phyloP scores from a whole-genome alignment of 2,888 invertebrate genomes.

The Amblyjoppa fuscipennis region DNA sequence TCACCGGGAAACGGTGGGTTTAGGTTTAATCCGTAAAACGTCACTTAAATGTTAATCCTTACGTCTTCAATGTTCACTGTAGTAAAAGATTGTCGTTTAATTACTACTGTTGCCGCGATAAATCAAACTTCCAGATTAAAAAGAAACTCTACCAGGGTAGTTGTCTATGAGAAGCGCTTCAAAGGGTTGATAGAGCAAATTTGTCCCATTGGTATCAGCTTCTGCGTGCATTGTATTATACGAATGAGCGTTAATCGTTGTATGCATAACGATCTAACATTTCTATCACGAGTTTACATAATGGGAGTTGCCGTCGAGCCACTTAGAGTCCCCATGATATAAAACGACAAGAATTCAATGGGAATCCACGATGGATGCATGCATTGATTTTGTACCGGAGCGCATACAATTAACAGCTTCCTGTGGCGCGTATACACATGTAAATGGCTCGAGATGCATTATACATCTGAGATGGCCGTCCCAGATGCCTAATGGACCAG shows the following conservation, averaged over 20 bases:
- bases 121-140: not conserved
- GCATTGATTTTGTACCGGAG: slow-evolving; percentile 25
- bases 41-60: not conserved
- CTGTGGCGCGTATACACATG: slow-evolving; percentile 61
- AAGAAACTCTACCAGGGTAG: no score
- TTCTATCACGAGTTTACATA: not conserved
- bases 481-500: slow-evolving; percentile 69
- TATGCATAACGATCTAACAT: no score
- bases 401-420: slow-evolving; percentile 56
- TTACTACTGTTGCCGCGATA: not conserved
- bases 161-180: no score
- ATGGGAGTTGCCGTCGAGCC: not conserved
- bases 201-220: no score
- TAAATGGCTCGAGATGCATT: slow-evolving; percentile 64
- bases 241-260: no score
- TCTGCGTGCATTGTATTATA: no score
- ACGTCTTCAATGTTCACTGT: not conserved
- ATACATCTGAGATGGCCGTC: slow-evolving; percentile 67
- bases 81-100: not conserved
- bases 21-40: not conserved
- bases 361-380: slow-evolving; percentile 20
- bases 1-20: not conserved
- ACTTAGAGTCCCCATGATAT: not conserved
- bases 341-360: not conserved
- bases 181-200: no score